These are phyloP conservation scores for Potorous gilbertii DNA, from an alignment of 2,797 vertebrate species.

Conservation along the genomic window DNA sequence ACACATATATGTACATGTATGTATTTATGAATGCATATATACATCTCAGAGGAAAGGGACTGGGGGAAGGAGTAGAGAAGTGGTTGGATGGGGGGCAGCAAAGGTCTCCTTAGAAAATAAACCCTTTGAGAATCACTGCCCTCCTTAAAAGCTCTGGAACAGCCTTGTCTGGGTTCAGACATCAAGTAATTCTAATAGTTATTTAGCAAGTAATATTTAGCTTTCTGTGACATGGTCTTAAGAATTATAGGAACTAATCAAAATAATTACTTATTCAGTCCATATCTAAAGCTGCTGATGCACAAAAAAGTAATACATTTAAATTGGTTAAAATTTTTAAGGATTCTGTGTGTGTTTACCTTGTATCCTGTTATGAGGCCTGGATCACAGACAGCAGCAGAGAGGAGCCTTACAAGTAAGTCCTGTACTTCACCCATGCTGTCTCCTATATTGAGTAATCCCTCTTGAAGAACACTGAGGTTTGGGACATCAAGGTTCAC, in stretches of 20 bases:
- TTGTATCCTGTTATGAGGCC: slow-evolving; percentile 92
- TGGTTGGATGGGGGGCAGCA: not conserved
- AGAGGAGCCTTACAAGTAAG: slow-evolving; percentile 93
- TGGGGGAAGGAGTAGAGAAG: not conserved
- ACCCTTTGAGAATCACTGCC: not conserved
- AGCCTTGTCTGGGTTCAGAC: not conserved
- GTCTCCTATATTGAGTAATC: slow-evolving; percentile 92
- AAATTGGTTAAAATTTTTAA: slow-evolving; percentile 39
- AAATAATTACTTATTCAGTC: not conserved
- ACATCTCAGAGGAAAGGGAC: not conserved
- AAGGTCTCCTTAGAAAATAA: not conserved
- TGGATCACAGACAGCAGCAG: slow-evolving; percentile 93
- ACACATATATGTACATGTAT: too few relatives aligned
- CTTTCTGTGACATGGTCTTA: slow-evolving; percentile 2
- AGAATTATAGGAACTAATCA: not conserved
- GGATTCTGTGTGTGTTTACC: slow-evolving; percentile 84
- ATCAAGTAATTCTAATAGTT: not conserved
- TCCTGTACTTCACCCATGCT: slow-evolving; percentile 92
- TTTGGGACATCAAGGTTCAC: slow-evolving; percentile 87
- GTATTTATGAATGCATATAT: too few relatives aligned
- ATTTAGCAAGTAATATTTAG: slow-evolving; percentile 19
- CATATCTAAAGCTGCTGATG: slow-evolving; percentile 37
- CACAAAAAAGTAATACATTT: slow-evolving; percentile 48
- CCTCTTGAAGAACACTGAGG: slow-evolving; percentile 92
- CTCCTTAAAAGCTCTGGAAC: not conserved